Conservation (phyloP, 2,113 vertebrate genomes). For the Centropus unirufus region DNA sequence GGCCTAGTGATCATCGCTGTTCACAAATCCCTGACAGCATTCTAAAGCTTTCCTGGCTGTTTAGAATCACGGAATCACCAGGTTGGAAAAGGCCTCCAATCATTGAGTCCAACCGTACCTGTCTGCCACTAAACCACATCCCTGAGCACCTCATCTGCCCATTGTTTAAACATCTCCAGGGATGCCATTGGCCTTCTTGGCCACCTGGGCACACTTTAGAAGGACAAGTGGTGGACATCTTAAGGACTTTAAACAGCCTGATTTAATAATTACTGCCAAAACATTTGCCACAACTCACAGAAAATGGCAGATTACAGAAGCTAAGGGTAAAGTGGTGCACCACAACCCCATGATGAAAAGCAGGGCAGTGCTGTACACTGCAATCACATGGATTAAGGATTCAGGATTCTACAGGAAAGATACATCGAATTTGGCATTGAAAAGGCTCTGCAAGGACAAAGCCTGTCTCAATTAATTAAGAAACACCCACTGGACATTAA, state of each 20-base stretch:
- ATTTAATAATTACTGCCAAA: too few relatives aligned
- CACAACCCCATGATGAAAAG: rapidly evolving
- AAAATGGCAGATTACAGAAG: background rate
- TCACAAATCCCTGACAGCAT: background rate
- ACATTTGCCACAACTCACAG: background rate
- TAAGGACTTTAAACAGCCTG: background rate
- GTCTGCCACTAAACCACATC: too few relatives aligned
- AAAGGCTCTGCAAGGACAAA: background rate
- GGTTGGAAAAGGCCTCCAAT: too few relatives aligned
- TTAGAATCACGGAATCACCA: background rate
- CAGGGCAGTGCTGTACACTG: rapidly evolving
- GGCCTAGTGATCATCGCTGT: background rate
- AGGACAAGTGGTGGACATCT: background rate
- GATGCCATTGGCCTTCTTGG: too few relatives aligned
- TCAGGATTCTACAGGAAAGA: background rate
- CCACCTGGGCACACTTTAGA: too few relatives aligned
- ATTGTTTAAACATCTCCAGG: too few relatives aligned
- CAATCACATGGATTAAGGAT: background rate
- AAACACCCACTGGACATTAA: background rate
- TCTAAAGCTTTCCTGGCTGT: background rate
- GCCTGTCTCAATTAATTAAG: background rate
- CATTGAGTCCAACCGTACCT: too few relatives aligned
- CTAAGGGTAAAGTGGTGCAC: rapidly evolving
- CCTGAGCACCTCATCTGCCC: too few relatives aligned
- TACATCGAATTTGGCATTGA: background rate